These are phyloP conservation scores for Chaetodon trifascialis DNA, from an alignment of 2,113 vertebrate species.

Conservation along the genomic window DNA sequence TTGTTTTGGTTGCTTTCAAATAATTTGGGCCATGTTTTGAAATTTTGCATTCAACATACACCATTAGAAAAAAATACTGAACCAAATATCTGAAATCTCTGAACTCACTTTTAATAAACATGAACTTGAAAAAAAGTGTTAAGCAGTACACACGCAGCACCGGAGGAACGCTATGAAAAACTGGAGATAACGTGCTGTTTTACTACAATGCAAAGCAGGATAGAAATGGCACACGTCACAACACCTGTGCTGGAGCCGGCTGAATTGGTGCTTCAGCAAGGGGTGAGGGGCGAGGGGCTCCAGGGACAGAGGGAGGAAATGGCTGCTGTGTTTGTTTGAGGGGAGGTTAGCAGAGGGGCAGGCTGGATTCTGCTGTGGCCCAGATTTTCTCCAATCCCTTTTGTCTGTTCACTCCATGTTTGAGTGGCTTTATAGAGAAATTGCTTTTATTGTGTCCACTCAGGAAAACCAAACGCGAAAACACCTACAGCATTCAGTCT, in stretches of 20 bases:
- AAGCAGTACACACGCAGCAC: background rate
- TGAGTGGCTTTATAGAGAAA: slow-evolving; percentile 79
- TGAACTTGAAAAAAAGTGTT: background rate
- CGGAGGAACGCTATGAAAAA: background rate
- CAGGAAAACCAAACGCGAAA: slow-evolving; percentile 78
- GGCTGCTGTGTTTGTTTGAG: slow-evolving; percentile 78
- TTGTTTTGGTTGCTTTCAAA: slow-evolving; percentile 10
- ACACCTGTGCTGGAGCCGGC: slow-evolving; percentile 69
- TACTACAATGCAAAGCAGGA: slow-evolving; percentile 41
- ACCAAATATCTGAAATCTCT: background rate
- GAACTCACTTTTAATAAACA: background rate
- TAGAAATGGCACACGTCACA: slow-evolving; percentile 63
- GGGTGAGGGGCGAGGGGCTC: slow-evolving; percentile 66
- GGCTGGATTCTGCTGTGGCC: slow-evolving; percentile 77
- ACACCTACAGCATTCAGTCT: slow-evolving; percentile 71
- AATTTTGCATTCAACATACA: slow-evolving; percentile 4
- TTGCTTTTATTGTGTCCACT: slow-evolving; percentile 82
- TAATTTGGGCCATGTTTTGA: background rate
- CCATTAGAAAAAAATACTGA: slow-evolving; percentile 3
- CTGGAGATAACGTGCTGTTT: slow-evolving; percentile 44
- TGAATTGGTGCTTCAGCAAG: slow-evolving; percentile 68
- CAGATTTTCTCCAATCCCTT: slow-evolving; percentile 79
- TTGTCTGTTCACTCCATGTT: slow-evolving; percentile 77
- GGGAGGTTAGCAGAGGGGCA: slow-evolving; percentile 79
- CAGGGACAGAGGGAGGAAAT: slow-evolving; percentile 76